Evolutionary conservation across 2,797 vertebrate species (phyloP), one percentile per base, ranked within the genome.

Genomic region (Alexandromys oeconomus): DNA sequence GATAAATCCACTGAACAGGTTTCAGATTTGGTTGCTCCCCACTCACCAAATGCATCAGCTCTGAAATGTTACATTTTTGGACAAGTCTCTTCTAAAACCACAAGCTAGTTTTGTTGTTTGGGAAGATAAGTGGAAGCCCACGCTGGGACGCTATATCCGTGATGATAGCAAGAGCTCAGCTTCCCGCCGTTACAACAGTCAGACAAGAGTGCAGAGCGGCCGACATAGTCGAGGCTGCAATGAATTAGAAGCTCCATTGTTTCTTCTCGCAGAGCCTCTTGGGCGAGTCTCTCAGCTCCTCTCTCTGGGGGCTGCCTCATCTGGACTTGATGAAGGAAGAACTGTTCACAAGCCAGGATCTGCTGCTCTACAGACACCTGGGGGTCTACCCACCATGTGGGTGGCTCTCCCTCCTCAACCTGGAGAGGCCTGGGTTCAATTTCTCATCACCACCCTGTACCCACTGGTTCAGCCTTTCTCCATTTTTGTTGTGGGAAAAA

Each of bases 281-380:
- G 59, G 61, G 73, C 74, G 46, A 59, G 69, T 23, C 95, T 79
- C 90, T 46, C 40, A 78, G 5, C 67, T 27, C 29, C 77, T 74
- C 15, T 91, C 92, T 90, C 87, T 79, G 63, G 29, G 73, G 85
- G 37, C 51, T 82, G 80, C 48, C 73, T 95, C 96, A 96, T 95
- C 91, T 97, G 97, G 97, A 97, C 87, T 13, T 79, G 89, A 95
- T 96, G 89, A 96, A 61, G 67, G 59, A 87, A 87, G 92, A 63
- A 13, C 25, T 40, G n/a, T 86, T 80, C 93, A 37, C 9, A 82
- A 71, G 51, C 61, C 73, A 34, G 59, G n/a, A 34, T 80, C 74
- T 89, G 48, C 61, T 15, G 76, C 40, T 77, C 79, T 51, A 15
- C 19, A 82, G 95, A 85, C 76, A 89, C 89, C 84, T 87, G 87